Conservation (phyloP, 2,797 vertebrate species). For the Arctocebus calabarensis region DNA sequence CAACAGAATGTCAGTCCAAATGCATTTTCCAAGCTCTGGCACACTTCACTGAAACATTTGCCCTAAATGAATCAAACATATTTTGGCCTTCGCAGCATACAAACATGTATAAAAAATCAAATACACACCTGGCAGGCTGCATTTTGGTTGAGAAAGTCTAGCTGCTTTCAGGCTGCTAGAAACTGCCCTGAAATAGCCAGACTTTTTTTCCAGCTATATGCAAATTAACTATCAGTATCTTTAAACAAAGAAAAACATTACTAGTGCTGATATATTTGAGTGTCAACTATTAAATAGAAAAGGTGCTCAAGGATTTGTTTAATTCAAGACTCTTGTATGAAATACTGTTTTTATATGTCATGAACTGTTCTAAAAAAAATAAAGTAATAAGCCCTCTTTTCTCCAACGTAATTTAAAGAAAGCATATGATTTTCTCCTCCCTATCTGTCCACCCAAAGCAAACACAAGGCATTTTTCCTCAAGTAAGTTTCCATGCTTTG, state of each 20-base stretch:
- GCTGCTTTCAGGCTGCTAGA: constrained; percentile 18
- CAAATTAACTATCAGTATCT: neutral
- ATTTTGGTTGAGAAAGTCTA: neutral
- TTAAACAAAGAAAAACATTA: neutral
- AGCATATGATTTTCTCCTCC: neutral
- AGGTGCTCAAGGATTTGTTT: neutral
- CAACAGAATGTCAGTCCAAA: neutral
- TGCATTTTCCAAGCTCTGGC: neutral
- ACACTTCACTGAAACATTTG: neutral
- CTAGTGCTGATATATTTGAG: neutral
- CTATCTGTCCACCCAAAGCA: neutral
- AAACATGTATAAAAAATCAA: neutral
- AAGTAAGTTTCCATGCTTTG: neutral
- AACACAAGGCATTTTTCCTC: neutral
- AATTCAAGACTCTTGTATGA: neutral
- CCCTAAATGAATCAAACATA: neutral
- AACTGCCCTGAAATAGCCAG: neutral
- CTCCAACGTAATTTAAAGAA: neutral
- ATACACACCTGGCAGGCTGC: neutral
- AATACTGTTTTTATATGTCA: neutral
- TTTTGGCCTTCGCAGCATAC: neutral
- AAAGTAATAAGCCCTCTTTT: neutral
- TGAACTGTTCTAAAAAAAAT: neutral
- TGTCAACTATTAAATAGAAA: neutral
- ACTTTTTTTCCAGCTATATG: neutral